phyloP scores from a whole-genome alignment of 2,888 invertebrate genomes.

The Tupiocoris notatus region DNA sequence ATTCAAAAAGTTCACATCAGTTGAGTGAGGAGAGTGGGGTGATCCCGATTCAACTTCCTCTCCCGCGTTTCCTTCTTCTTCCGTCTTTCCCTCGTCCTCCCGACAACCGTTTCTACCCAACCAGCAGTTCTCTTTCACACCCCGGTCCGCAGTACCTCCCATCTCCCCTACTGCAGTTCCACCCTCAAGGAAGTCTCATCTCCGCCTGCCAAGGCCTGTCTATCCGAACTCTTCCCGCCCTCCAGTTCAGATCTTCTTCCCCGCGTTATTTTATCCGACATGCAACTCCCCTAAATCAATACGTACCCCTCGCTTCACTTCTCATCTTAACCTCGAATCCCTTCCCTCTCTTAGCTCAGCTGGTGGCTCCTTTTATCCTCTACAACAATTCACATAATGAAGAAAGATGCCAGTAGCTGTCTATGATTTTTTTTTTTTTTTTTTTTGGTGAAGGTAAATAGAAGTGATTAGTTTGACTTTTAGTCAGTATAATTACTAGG shows the following conservation, averaged over 20 bases:
- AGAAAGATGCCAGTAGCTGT: background rate
- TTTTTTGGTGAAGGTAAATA: too few relatives aligned
- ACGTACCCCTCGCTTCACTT: conserved; percentile 43
- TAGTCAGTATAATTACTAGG: too few relatives aligned
- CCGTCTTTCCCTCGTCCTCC: background rate
- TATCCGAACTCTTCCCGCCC: conserved; percentile 27
- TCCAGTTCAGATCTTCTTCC: conserved; percentile 19
- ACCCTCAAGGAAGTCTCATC: conserved; percentile 46
- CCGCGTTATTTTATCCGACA: conserved; percentile 49
- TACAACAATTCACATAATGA: conserved; percentile 32
- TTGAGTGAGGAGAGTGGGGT: conserved; percentile 15
- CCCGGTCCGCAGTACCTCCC: conserved; percentile 10
- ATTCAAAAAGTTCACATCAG: background rate
- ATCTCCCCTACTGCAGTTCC: too few relatives aligned
- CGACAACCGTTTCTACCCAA: conserved; percentile 14
- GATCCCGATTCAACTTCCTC: conserved; percentile 44
- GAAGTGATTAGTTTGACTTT: too few relatives aligned
- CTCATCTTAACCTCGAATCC: too few relatives aligned
- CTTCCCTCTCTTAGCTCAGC: background rate
- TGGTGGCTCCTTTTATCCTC: background rate
- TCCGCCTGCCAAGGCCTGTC: conserved; percentile 47
- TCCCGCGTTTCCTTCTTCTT: background rate
- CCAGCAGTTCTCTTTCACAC: conserved; percentile 13
- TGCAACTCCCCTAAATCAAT: conserved; percentile 49
- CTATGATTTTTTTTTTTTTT: too few relatives aligned